A percentile compares a stretch with the other conserved stretches of the same genome.
These are phyloP conservation scores for Megaleporinus macrocephalus DNA, from an alignment of 2,113 vertebrate genomes.

Conservation along the genomic window DNA sequence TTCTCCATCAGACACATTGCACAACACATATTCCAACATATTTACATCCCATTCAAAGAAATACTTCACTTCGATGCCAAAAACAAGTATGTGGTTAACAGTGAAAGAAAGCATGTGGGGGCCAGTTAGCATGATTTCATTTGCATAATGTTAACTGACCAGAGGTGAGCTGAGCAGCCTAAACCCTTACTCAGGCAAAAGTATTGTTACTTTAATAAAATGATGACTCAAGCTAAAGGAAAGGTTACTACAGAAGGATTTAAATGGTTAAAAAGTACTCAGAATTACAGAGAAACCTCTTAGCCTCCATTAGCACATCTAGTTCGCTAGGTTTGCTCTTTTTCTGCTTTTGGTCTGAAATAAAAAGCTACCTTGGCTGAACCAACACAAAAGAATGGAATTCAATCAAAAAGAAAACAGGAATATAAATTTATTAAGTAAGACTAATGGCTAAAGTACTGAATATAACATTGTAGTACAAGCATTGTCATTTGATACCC, in stretches of 20 bases:
- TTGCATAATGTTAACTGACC: slow-evolving; percentile 16
- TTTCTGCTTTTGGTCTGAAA: no score
- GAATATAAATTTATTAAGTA: no score
- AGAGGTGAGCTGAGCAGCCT: neutral
- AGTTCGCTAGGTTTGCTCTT: no score
- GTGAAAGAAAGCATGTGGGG: neutral
- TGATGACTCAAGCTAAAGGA: neutral
- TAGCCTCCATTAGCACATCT: no score
- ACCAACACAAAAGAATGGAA: no score
- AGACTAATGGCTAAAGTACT: neutral
- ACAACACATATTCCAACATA: slow-evolving; percentile 33
- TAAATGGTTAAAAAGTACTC: neutral
- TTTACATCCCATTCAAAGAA: slow-evolving; percentile 25
- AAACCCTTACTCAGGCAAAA: neutral
- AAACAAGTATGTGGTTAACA: neutral
- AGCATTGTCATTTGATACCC: neutral
- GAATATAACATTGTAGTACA: neutral
- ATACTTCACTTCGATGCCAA: neutral
- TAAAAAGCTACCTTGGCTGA: neutral
- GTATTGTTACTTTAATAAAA: neutral
- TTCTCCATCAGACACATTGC: slow-evolving; percentile 22
- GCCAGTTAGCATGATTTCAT: neutral
- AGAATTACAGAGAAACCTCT: neutral
- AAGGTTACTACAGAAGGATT: neutral
- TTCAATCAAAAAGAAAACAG: no score